phyloP scores from a whole-genome alignment of 2,888 invertebrate genomes.

The Axea sp. region DNA sequence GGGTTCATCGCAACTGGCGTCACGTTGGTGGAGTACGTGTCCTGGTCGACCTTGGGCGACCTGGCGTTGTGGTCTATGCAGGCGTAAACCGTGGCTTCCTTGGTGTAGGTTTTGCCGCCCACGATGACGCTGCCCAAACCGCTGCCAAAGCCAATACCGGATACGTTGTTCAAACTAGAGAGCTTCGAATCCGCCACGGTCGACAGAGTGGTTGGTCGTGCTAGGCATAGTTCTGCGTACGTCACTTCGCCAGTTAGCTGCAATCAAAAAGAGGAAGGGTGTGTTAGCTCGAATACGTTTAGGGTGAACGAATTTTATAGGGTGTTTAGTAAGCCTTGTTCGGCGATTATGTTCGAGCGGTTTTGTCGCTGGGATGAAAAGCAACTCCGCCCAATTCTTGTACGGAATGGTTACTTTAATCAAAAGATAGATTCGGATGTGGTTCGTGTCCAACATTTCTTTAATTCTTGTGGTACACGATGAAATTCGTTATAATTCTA shows the following conservation, averaged over 20 bases:
- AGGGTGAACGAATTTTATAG: constrained; percentile 16
- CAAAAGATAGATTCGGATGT: background rate
- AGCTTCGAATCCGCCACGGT: constrained; percentile 68
- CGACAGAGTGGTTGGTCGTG: constrained; percentile 81
- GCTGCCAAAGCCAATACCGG: constrained; percentile 73
- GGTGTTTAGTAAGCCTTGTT: constrained; percentile 17
- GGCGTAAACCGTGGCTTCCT: constrained; percentile 87
- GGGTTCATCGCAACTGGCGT: constrained; percentile 63
- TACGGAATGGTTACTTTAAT: constrained; percentile 13
- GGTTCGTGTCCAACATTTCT: background rate
- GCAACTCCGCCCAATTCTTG: constrained; percentile 34
- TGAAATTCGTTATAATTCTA: too few relatives aligned
- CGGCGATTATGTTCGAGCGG: constrained; percentile 17
- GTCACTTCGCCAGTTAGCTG: constrained; percentile 82
- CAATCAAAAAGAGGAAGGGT: constrained; percentile 50
- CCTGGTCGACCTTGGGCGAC: constrained; percentile 75
- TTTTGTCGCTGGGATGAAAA: background rate
- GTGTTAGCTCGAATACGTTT: constrained; percentile 1
- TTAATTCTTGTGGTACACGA: too few relatives aligned
- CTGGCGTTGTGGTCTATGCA: constrained; percentile 86
- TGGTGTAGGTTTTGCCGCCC: constrained; percentile 81
- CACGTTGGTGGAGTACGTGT: constrained; percentile 57
- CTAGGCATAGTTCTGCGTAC: constrained; percentile 83
- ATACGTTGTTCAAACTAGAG: constrained; percentile 68
- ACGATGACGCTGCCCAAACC: constrained; percentile 72